Conservation (phyloP, 2,888 invertebrate genomes). For the Ypsolopha sequella region DNA sequence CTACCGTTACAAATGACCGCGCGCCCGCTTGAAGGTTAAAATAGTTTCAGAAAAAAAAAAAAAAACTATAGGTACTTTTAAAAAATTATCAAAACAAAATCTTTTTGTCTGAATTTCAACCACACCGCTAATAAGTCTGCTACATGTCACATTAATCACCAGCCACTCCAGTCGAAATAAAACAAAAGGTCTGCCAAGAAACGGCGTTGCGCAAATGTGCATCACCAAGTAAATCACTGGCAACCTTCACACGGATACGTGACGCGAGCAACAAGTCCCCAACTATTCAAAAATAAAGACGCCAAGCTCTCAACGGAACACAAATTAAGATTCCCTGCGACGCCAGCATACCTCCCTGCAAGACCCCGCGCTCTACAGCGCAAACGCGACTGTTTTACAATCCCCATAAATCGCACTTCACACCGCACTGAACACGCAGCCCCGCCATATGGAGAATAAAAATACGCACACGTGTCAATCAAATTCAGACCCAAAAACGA, state of each 20-base stretch:
- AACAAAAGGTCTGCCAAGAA: slow-evolving; percentile 34
- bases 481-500: slow-evolving; percentile 33
- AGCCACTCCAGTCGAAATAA: slow-evolving; percentile 18
- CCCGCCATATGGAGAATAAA: slow-evolving; percentile 37
- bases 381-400: slow-evolving; percentile 45
- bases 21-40: no score
- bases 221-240: slow-evolving; percentile 29
- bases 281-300: slow-evolving; percentile 51
- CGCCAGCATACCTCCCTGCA: slow-evolving; percentile 39
- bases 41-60: no score
- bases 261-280: slow-evolving; percentile 43
- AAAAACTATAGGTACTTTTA: no score
- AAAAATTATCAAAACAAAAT: no score
- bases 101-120: no score
- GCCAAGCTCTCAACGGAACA: slow-evolving; percentile 50
- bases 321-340: slow-evolving; percentile 60
- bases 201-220: slow-evolving; percentile 18
- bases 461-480: slow-evolving; percentile 29
- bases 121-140: no score
- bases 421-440: slow-evolving; percentile 30
- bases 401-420: slow-evolving; percentile 49
- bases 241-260: slow-evolving; percentile 20
- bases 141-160: no score
- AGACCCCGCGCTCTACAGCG: slow-evolving; percentile 20
- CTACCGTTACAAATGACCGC: no score